Conservation (phyloP, 2,888 invertebrate genomes). For the Netelia fuscicornis region DNA sequence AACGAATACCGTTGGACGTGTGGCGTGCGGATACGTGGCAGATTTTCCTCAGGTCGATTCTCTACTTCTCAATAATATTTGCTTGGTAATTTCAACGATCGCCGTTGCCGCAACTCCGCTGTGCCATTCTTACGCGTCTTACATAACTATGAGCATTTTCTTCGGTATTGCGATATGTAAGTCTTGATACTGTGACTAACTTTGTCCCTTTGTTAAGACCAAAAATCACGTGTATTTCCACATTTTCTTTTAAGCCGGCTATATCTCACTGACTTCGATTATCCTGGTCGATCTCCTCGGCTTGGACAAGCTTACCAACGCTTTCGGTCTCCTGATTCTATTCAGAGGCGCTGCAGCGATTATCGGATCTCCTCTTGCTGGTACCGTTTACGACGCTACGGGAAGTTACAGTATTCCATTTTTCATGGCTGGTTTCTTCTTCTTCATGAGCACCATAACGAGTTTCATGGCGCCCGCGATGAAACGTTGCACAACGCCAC, state of each 20-base stretch:
- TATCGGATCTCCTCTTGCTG: conserved; percentile 93
- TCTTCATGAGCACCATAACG: conserved; percentile 93
- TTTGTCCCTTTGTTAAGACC: not conserved
- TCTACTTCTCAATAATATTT: conserved; percentile 96
- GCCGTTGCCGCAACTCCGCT: conserved; percentile 94
- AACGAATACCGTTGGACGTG: conserved; percentile 97
- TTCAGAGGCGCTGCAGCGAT: conserved; percentile 98
- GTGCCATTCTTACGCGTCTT: conserved; percentile 91
- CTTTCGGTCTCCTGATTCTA: conserved; percentile 97
- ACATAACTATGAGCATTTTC: conserved; percentile 93
- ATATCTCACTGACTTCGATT: conserved; percentile 98
- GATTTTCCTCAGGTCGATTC: conserved; percentile 97
- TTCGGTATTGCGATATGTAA: conserved; percentile 97
- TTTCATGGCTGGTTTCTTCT: conserved; percentile 95
- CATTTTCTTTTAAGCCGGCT: conserved; percentile 90
- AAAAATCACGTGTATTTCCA: not conserved
- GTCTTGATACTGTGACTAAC: conserved; percentile 81
- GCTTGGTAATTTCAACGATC: conserved; percentile 95
- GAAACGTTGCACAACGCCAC: conserved; percentile 86
- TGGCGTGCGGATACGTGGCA: conserved; percentile 95
- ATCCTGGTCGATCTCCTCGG: conserved; percentile 98
- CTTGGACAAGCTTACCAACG: conserved; percentile 97
- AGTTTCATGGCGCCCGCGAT: conserved; percentile 93
- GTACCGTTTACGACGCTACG: conserved; percentile 96
- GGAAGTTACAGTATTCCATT: conserved; percentile 95